phyloP scores from a whole-genome alignment of 2,797 vertebrate species.

The Gymnoscopelus braueri region DNA sequence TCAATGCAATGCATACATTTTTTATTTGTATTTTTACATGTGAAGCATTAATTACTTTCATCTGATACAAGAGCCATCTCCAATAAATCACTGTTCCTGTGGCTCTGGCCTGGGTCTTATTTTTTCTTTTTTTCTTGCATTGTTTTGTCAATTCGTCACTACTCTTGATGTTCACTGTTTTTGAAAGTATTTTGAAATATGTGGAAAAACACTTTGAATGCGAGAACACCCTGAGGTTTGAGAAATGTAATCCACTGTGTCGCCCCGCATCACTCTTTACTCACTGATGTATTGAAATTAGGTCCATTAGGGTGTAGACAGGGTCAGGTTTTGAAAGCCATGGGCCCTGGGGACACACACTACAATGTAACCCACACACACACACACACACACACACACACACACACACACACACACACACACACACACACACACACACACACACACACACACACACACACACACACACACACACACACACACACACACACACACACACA shows the following conservation, averaged over 20 bases:
- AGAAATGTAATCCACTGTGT: constrained; percentile 37
- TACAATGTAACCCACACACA: too few relatives aligned
- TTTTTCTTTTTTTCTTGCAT: neutral
- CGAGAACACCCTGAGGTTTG: neutral
- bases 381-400: too few relatives aligned
- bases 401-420: too few relatives aligned
- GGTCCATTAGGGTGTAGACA: constrained; percentile 19
- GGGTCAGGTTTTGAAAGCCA: too few relatives aligned
- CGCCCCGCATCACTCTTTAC: constrained; percentile 46
- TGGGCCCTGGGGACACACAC: too few relatives aligned
- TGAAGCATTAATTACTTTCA: neutral
- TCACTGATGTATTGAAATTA: constrained; percentile 25
- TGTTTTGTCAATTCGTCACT: neutral
- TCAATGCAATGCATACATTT: neutral
- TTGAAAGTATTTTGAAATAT: constrained; percentile 3
- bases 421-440: too few relatives aligned
- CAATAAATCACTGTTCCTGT: constrained; percentile 15
- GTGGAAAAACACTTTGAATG: neutral
- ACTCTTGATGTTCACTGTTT: neutral
- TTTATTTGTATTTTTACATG: neutral
- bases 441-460: too few relatives aligned
- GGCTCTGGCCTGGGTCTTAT: neutral
- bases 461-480: too few relatives aligned
- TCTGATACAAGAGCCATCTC: constrained; percentile 7
- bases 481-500: too few relatives aligned